Base-by-base conservation (phyloP, 2,888 invertebrate species). In the Cremastinae sp. region DNA sequence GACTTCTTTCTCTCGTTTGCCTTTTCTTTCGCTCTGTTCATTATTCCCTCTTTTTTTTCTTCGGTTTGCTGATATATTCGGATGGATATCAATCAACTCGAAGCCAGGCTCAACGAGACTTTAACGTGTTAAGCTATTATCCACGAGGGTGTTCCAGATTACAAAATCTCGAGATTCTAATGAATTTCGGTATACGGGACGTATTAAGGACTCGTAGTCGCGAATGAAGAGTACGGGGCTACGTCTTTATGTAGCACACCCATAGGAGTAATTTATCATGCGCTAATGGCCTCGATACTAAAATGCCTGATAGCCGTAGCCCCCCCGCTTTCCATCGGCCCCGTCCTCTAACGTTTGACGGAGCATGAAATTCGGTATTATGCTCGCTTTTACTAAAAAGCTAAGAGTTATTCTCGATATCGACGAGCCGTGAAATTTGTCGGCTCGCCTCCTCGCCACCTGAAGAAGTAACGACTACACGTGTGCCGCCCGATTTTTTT, bases 381-480 rank as follows among this genome's bases (percentile, higher is more conserved):
- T 58, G 61, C 65, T 53, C 66, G 28, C 18, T 64, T 64, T 66
- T 68, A n/a, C 66, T 58, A 68, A 53, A 61, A 55, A 58, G 71
- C 43, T 66, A 66, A 66, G 14, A 56, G 61, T 59, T 65, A 65
- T 58, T 53, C 28, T 2, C 72, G 69, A 69, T 70, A 62, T 72
- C 66, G 75, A 28, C 70, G 73, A 71, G 74, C 69, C 79, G 76
- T 80, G 80, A 80, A 79, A 80, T 79, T 79, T 64, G 78, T 74
- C 73, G 51, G 51, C n/a, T 37, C 20, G 35, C 35, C 22, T 47
- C 2, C 12, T 28, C 28, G 4, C 12, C 10, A 16, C 3, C 28
- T 28, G 28, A 2, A 5, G 28, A 5, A 28, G 5, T 28, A 28
- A 22, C 12, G 28, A 43, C 53, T 16, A 55, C 65, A 62, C 47